Evolutionary conservation across 2,797 vertebrate genomes (phyloP).

Genomic region (Tapera naevia): DNA sequence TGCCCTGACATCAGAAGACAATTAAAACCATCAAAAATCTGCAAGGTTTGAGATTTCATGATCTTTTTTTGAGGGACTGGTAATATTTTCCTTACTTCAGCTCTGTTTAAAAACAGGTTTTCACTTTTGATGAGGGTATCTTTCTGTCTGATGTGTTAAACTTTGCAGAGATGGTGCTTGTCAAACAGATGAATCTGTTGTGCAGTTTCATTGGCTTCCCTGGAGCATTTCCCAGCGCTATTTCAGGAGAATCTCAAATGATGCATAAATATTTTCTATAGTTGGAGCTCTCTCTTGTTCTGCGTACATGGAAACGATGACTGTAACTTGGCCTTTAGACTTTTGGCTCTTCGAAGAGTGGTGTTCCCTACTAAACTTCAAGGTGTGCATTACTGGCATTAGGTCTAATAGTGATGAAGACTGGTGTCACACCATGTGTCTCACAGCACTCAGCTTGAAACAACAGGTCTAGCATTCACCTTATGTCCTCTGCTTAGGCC

Average conservation of each 20-base stretch:
- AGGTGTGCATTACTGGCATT: neutral
- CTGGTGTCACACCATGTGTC: neutral
- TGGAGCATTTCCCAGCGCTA: slow-evolving; percentile 1
- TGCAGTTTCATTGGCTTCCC: slow-evolving; percentile 10
- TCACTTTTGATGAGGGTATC: neutral
- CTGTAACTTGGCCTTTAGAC: neutral
- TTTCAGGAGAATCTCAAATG: slow-evolving; percentile 17
- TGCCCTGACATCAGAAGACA: neutral
- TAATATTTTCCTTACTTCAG: neutral
- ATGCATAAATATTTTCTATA: neutral
- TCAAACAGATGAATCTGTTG: slow-evolving; percentile 15
- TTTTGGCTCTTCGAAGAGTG: neutral
- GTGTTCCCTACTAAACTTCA: neutral
- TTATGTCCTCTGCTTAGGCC: neutral
- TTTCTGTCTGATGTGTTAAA: neutral
- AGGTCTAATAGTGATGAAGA: neutral
- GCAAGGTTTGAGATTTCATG: neutral
- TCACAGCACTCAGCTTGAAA: neutral
- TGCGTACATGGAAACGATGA: neutral
- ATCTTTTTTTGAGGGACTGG: neutral
- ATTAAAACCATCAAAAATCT: neutral
- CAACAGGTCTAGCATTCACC: neutral
- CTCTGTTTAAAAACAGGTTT: neutral
- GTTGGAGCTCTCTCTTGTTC: neutral
- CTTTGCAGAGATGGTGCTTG: neutral